Evolutionary conservation across 2,888 invertebrate species (phyloP).

Genomic region (Saturnia pavonia): DNA sequence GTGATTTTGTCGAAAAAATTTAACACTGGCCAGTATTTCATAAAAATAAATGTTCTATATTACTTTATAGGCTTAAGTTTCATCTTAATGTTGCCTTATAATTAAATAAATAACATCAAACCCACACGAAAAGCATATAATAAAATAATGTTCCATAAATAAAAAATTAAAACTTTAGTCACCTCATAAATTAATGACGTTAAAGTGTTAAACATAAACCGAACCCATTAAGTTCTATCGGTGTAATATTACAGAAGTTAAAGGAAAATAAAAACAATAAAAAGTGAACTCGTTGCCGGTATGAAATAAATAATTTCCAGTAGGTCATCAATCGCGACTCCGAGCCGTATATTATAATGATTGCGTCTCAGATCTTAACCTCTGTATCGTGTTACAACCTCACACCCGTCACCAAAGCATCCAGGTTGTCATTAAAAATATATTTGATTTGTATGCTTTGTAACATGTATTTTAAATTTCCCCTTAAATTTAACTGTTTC

Average conservation of each 20-base stretch:
- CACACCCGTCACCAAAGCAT: conserved; percentile 48
- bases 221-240: conserved; percentile 33
- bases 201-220: conserved; percentile 32
- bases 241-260: conserved; percentile 56
- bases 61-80: neutral
- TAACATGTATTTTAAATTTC: neutral
- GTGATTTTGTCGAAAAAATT: no score
- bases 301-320: conserved; percentile 66
- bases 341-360: conserved; percentile 62
- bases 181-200: conserved; percentile 30
- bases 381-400: conserved; percentile 57
- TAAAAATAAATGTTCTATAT: no score
- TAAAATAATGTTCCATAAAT: neutral
- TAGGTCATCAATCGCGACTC: conserved; percentile 72
- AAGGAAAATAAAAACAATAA: conserved; percentile 53
- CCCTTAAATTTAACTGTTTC: neutral
- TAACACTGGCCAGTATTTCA: no score
- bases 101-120: neutral
- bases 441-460: conserved; percentile 25
- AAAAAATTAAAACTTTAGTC: conserved; percentile 16
- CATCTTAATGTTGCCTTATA: neutral
- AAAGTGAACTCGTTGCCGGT: conserved; percentile 46
- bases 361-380: conserved; percentile 51
- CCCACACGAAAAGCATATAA: neutral
- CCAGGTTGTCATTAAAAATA: conserved; percentile 47